Base-by-base conservation (phyloP, 35 echinoderm and acorn worm genomes). In the Eucidaris tribuloides region DNA sequence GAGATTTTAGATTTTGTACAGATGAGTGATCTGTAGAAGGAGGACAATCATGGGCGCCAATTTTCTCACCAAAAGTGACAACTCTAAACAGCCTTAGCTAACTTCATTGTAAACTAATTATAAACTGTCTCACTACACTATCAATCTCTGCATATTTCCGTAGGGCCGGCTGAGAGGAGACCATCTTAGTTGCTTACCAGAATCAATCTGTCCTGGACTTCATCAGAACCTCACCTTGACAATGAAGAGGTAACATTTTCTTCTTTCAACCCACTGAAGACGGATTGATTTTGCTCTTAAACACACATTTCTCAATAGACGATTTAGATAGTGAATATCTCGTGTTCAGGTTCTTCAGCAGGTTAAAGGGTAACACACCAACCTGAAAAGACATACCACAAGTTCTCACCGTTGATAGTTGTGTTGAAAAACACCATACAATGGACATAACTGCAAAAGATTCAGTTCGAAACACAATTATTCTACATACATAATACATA, bases 131-230 rank as follows among this genome's bases (percentile, higher is more conserved):
- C 19, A 64, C 11, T 64, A 20, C 31, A 23, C 20, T 27, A 64
- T 29, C 61, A 64, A 11, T 19, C 25, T 13, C n/a, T n/a, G n/a
- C 31, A 29, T 20, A n/a, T 1, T 19, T 15, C 55, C 20, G n/a
- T 46, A 87, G 84, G 85, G 85, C 5, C 78, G 76, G 60, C 22
- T 58, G 81, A 44, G 85, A 88, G 46, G 85, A 77, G 36, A 80
- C 85, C 18, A 65, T 88, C 58, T 88, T 23, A 88, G 85, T 41
- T 56, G 74, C 45, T 83, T 82, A 34, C 90, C 90, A 36, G 85
- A 86, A 55, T 87, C 87, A 87, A 55, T 71, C 87, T 60, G 90
- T 92, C 7, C 66, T 92, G 22, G 90, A 92, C 58, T 92, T 87
- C 58, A 55, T 92, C 24, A 92, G 87, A 39, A 87, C 77, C 84